Conservation (phyloP, 2,797 vertebrate genomes). For the Coreius guichenoti region DNA sequence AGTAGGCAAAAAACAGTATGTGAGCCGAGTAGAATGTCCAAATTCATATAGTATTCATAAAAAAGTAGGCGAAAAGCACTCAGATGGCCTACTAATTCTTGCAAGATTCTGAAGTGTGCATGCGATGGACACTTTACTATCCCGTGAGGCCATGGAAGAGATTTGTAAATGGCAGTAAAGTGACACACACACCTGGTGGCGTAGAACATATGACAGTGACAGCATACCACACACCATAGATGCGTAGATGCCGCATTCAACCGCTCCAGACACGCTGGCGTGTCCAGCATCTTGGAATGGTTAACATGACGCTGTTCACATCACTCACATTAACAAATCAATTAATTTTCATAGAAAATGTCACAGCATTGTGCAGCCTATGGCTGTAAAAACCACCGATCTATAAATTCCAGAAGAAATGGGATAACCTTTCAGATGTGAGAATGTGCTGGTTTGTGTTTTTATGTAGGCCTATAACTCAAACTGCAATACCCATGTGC, state of each 20-base stretch:
- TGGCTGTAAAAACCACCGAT: neutral
- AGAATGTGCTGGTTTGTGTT: neutral
- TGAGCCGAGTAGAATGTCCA: neutral
- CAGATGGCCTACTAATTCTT: neutral
- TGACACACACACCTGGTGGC: neutral
- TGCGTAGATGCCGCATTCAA: neutral
- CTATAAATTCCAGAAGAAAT: neutral
- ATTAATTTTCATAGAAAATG: neutral
- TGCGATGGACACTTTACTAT: neutral
- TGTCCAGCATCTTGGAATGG: neutral
- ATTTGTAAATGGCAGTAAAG: neutral
- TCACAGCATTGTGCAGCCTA: neutral
- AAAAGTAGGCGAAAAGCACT: neutral
- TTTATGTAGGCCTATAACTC: neutral
- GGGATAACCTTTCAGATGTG: neutral
- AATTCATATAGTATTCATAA: neutral
- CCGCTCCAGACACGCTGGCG: neutral
- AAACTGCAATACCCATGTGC: neutral
- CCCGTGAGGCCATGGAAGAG: neutral
- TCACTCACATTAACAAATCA: neutral
- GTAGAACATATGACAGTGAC: neutral
- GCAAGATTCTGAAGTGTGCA: neutral
- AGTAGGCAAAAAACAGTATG: neutral
- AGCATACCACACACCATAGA: neutral
- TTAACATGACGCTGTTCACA: neutral